Conservation (phyloP, 2,888 invertebrate genomes). For the Ophion slaviceki region DNA sequence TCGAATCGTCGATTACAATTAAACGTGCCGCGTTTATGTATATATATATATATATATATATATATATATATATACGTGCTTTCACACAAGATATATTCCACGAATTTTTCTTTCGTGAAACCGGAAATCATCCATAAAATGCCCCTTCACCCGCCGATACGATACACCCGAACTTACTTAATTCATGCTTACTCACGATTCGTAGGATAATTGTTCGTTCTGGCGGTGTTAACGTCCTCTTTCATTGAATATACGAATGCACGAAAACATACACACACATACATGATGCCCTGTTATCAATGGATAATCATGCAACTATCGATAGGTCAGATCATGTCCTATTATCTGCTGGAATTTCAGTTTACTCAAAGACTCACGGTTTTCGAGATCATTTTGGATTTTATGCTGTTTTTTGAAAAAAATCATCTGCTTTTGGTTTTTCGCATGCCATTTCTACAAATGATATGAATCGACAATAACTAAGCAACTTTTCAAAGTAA, state of each 20-base stretch:
- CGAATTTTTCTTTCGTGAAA: conserved; percentile 52
- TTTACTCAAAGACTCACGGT: no score
- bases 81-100: conserved; percentile 56
- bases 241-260: background rate
- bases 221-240: conserved; percentile 37
- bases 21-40: conserved; percentile 2
- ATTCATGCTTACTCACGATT: conserved; percentile 36
- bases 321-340: no score
- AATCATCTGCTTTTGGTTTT: no score
- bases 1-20: conserved; percentile 45
- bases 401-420: no score
- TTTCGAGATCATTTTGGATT: no score
- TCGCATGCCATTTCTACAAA: no score
- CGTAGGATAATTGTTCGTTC: conserved; percentile 31
- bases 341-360: no score
- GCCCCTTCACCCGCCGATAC: conserved; percentile 45
- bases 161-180: conserved; percentile 4
- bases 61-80: conserved; percentile 4
- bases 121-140: conserved; percentile 61
- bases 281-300: no score
- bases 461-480: no score
- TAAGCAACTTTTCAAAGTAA: no score
- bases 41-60: background rate
- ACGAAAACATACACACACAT: background rate
- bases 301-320: no score